A percentile compares a stretch with the other conserved stretches of the same genome.
Conservation (phyloP, 2,888 invertebrate genomes). For the Mellilla xanthometata region DNA sequence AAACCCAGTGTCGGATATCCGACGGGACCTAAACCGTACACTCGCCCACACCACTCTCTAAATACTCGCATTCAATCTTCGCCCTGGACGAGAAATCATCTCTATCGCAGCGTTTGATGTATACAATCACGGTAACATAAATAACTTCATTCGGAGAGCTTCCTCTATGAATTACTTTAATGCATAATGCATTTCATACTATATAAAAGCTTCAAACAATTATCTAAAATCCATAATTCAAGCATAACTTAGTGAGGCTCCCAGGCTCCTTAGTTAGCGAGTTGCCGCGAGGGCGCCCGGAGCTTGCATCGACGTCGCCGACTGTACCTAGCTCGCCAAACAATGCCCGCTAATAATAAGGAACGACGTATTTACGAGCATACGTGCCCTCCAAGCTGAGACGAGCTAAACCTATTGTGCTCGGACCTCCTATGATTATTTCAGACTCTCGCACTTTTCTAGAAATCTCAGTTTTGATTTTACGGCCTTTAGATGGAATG, state of each 20-base stretch:
- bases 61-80: constrained; percentile 12
- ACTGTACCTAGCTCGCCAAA: constrained; percentile 70
- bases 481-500: constrained; percentile 61
- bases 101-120: constrained; percentile 7
- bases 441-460: constrained; percentile 70
- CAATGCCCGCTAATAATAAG: constrained; percentile 81
- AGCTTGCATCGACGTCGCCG: constrained; percentile 41
- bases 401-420: constrained; percentile 77
- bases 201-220: constrained; percentile 17
- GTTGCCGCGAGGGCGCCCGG: constrained; percentile 34
- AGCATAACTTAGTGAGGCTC: constrained; percentile 28
- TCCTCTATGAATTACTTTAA: constrained; percentile 17
- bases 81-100: constrained; percentile 15
- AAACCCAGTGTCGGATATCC: constrained; percentile 77
- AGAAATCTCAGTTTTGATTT: constrained; percentile 69
- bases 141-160: constrained; percentile 9
- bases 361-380: constrained; percentile 78
- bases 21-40: constrained; percentile 62
- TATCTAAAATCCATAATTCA: constrained; percentile 19
- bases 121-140: constrained; percentile 18
- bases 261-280: constrained; percentile 21
- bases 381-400: constrained; percentile 76
- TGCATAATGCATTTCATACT: constrained; percentile 13
- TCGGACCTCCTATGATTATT: constrained; percentile 80
- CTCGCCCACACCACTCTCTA: constrained; percentile 32